phyloP scores from a whole-genome alignment of 2,888 invertebrate species.

The Lithodes maja region DNA sequence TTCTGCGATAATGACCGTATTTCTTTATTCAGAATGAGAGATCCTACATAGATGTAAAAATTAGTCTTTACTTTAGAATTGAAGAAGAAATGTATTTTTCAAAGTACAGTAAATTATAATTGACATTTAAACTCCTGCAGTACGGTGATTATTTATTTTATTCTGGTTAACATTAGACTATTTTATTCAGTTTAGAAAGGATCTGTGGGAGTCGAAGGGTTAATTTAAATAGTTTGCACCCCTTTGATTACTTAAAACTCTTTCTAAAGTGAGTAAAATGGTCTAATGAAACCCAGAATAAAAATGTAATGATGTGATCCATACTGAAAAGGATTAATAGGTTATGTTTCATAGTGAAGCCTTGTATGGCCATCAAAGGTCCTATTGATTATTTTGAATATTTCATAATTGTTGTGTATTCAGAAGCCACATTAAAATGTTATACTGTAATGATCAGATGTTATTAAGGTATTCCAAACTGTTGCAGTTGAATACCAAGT shows the following conservation, averaged over 20 bases:
- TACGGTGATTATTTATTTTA: too few species aligned
- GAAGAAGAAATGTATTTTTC: conserved; percentile 34
- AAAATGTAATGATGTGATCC: too few species aligned
- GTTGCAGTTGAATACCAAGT: too few species aligned
- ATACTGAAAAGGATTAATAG: too few species aligned
- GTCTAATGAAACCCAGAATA: too few species aligned
- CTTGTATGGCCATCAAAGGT: conserved; percentile 37
- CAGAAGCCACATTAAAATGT: background rate
- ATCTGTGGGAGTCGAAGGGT: too few species aligned
- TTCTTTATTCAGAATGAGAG: background rate
- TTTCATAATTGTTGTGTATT: conserved; percentile 20
- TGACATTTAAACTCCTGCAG: conserved; percentile 12
- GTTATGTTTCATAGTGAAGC: conserved; percentile 21
- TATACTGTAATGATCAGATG: background rate
- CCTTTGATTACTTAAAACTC: too few species aligned
- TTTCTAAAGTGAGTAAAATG: too few species aligned
- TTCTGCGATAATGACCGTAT: conserved; percentile 8
- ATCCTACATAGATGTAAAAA: conserved; percentile 15
- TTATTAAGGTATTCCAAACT: background rate
- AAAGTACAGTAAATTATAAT: conserved; percentile 13
- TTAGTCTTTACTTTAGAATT: conserved; percentile 22
- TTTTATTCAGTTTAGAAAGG: too few species aligned
- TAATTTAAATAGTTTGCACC: too few species aligned
- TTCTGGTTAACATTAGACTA: too few species aligned
- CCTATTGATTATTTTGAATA: conserved; percentile 23